Evolutionary conservation across 2,797 vertebrate genomes (phyloP).

Genomic region (Melanogrammus aeglefinus): DNA sequence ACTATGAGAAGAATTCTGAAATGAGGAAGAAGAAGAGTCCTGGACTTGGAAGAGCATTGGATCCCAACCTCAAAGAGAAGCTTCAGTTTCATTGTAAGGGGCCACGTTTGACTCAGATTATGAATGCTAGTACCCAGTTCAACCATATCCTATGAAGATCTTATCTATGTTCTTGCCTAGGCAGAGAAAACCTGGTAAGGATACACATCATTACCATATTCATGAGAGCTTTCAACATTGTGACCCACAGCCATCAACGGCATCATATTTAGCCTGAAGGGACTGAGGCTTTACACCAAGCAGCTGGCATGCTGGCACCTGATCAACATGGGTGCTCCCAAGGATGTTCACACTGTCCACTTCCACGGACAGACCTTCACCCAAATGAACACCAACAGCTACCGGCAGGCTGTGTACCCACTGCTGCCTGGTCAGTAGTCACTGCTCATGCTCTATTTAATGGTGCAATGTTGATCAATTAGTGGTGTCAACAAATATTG

Average conservation of each 20-base stretch:
- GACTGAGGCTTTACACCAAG: slow-evolving; percentile 87
- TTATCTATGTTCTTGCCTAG: background rate
- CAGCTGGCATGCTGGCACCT: slow-evolving; percentile 85
- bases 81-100: slow-evolving; percentile 85
- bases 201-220: background rate
- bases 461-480: background rate
- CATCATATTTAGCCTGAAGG: slow-evolving; percentile 82
- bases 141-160: background rate
- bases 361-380: slow-evolving; percentile 93
- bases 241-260: slow-evolving; percentile 87
- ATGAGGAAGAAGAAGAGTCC: slow-evolving; percentile 56
- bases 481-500: background rate
- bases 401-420: slow-evolving; percentile 82
- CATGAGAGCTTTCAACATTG: background rate
- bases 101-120: background rate
- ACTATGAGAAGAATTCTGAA: slow-evolving; percentile 75
- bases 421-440: slow-evolving; percentile 83
- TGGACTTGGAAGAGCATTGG: slow-evolving; percentile 25
- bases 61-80: slow-evolving; percentile 59
- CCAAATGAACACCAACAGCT: slow-evolving; percentile 74
- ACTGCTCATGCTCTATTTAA: background rate
- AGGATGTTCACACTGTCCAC: slow-evolving; percentile 85
- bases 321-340: slow-evolving; percentile 87
- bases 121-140: background rate
- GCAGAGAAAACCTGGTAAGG: background rate